Percentiles rank a stretch among this genome's conserved stretches.
These are phyloP conservation scores for Remorina albescens DNA, from an alignment of 2,797 vertebrate genomes.

Conservation along the genomic window DNA sequence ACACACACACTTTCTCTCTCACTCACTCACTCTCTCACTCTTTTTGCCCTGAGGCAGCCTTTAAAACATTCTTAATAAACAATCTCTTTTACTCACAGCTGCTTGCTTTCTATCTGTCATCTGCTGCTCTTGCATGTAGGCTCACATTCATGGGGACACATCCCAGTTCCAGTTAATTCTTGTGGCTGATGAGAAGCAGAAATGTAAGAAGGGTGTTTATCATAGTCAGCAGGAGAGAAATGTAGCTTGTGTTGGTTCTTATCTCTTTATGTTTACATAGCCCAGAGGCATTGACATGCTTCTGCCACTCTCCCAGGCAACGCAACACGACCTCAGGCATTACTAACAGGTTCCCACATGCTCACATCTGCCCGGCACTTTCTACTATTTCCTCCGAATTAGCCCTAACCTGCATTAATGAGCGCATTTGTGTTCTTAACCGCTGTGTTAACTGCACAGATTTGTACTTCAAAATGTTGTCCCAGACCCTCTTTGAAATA, in stretches of 20 bases:
- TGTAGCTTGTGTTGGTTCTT: constrained; percentile 60
- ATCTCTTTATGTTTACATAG: constrained; percentile 79
- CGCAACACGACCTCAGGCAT: constrained; percentile 48
- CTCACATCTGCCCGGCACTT: constrained; percentile 51
- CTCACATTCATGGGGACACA: neutral
- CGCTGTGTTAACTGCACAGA: neutral
- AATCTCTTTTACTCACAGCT: neutral
- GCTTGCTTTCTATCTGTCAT: constrained; percentile 15
- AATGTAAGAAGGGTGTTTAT: constrained; percentile 4
- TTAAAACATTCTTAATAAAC: constrained; percentile 23
- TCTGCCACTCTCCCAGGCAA: constrained; percentile 70
- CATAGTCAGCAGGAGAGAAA: constrained; percentile 40
- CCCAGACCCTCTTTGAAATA: neutral
- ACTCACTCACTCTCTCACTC: neutral
- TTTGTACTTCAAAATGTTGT: neutral
- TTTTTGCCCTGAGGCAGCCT: constrained; percentile 16
- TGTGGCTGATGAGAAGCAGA: constrained; percentile 23
- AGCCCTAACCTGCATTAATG: constrained; percentile 17
- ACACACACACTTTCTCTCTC: neutral
- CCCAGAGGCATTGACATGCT: constrained; percentile 75
- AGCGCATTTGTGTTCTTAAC: neutral
- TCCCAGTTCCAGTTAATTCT: constrained; percentile 3
- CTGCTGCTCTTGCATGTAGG: neutral
- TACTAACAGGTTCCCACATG: constrained; percentile 79
- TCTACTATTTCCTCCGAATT: constrained; percentile 17